These are phyloP conservation scores for Pelochelys cantorii DNA, from an alignment of 2,797 vertebrate genomes.

Conservation along the genomic window DNA sequence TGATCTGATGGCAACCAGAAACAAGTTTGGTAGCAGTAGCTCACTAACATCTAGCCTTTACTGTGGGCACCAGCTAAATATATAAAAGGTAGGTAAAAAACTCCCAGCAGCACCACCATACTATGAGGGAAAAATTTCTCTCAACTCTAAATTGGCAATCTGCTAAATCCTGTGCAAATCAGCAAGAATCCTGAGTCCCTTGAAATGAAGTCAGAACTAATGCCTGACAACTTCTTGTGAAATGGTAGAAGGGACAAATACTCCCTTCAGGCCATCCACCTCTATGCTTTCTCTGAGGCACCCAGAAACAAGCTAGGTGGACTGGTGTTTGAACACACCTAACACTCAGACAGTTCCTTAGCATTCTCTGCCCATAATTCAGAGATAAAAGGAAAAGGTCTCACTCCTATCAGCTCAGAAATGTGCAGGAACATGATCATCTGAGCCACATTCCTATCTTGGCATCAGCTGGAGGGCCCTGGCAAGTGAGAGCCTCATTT, in stretches of 20 bases:
- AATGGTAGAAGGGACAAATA: neutral
- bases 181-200: fast-evolving
- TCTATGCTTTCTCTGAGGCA: neutral
- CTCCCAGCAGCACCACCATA: neutral
- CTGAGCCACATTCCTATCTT: neutral
- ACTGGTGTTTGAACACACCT: neutral
- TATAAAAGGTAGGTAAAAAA: neutral
- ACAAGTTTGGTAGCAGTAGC: fast-evolving
- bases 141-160: neutral
- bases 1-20: neutral
- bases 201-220: neutral
- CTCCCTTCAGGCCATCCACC: neutral
- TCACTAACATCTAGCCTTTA: neutral
- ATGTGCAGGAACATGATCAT: neutral
- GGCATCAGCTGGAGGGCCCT: neutral
- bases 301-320: neutral
- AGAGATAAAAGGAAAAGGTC: neutral
- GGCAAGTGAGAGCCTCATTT: neutral
- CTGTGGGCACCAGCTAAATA: neutral
- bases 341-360: neutral
- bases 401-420: neutral
- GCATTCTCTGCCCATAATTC: fast-evolving
- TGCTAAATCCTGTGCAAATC: neutral
- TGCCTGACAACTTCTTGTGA: neutral
- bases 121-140: conserved; percentile 32